These are phyloP conservation scores for Dasypogon diadema DNA, from an alignment of 2,888 invertebrate genomes.

Conservation along the genomic window DNA sequence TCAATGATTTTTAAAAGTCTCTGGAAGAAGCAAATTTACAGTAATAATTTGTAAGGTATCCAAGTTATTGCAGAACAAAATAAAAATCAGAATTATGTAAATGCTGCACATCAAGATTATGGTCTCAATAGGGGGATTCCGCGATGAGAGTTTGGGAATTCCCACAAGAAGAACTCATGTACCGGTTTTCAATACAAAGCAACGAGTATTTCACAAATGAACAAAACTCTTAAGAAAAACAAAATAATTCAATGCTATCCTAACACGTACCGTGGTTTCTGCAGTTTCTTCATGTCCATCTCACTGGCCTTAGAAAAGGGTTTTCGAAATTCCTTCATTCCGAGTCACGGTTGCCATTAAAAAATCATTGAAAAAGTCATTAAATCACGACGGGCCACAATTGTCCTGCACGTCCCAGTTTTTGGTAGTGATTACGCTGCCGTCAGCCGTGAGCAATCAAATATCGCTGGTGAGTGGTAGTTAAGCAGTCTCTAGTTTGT, in stretches of 20 bases:
- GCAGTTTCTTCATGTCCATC: slow-evolving; percentile 57
- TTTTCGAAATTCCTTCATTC: slow-evolving; percentile 55
- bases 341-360: slow-evolving; percentile 46
- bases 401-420: slow-evolving; percentile 4
- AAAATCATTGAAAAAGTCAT: slow-evolving; percentile 14
- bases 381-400: background rate
- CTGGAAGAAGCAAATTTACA: too few relatives aligned
- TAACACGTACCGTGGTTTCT: slow-evolving; percentile 56
- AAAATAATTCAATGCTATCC: background rate
- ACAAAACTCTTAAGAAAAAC: slow-evolving; percentile 6
- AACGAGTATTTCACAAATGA: background rate
- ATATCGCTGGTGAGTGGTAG: background rate
- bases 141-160: background rate
- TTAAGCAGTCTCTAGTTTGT: too few relatives aligned
- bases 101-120: too few relatives aligned
- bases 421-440: too few relatives aligned
- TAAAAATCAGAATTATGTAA: too few relatives aligned
- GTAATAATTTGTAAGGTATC: too few relatives aligned
- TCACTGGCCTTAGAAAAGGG: slow-evolving; percentile 52
- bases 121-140: too few relatives aligned
- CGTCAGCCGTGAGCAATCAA: background rate
- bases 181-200: background rate
- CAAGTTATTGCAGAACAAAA: too few relatives aligned
- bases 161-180: background rate
- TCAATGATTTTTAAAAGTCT: too few relatives aligned